Percentiles rank a stretch among this genome's conserved stretches.
phyloP scores from a whole-genome alignment of 2,113 vertebrate species.

The Pedetes capensis region DNA sequence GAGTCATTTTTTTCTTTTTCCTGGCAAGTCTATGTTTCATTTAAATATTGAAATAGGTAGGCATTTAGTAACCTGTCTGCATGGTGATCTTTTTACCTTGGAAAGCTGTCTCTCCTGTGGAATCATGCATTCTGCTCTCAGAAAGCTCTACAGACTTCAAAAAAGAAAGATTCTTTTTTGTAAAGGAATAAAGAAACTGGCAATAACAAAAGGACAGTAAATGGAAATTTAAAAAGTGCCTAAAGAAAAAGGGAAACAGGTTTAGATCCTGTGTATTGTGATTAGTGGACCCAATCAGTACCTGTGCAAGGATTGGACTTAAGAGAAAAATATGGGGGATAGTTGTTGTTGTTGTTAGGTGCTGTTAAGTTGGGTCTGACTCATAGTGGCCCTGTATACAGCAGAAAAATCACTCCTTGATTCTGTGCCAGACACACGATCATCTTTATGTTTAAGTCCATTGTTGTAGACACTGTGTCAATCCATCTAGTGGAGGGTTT shows the following conservation, averaged over 20 bases:
- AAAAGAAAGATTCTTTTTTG: background rate
- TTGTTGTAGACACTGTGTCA: too few relatives aligned
- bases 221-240: slow-evolving; percentile 20
- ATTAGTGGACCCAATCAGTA: background rate
- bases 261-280: slow-evolving; percentile 8
- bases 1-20: background rate
- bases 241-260: background rate
- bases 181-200: slow-evolving; percentile 13
- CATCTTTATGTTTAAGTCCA: too few relatives aligned
- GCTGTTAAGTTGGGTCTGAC: too few relatives aligned
- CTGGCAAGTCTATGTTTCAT: background rate
- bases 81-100: background rate
- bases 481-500: too few relatives aligned
- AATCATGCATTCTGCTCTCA: background rate
- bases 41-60: slow-evolving; percentile 9
- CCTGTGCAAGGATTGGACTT: background rate
- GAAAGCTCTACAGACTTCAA: background rate
- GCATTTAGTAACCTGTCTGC: background rate
- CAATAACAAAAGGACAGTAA: background rate
- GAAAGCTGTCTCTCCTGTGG: background rate
- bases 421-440: too few relatives aligned
- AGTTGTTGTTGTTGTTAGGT: too few relatives aligned
- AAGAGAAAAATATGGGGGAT: background rate
- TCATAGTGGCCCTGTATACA: too few relatives aligned
- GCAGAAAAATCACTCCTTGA: too few relatives aligned